Conservation (phyloP, 2,113 vertebrate genomes). For the Rhizomys pruinosus region DNA sequence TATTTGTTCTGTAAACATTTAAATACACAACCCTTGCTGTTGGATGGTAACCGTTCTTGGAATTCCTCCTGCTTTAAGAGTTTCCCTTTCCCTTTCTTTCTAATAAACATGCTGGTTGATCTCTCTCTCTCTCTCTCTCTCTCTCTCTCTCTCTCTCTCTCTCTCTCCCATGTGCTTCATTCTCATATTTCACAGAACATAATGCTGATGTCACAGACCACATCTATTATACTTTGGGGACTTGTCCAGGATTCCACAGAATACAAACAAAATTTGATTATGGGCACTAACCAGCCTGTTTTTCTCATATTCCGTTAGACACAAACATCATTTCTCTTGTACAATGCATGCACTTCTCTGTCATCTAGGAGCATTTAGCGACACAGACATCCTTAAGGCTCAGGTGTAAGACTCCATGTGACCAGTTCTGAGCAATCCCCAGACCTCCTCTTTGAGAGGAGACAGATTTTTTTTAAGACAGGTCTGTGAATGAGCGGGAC, state of each 20-base stretch:
- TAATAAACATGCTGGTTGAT: too few species aligned
- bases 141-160: too few species aligned
- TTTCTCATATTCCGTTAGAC: neutral
- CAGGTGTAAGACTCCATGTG: neutral
- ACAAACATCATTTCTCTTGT: neutral
- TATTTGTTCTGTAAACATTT: neutral
- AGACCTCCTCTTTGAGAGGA: neutral
- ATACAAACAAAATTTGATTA: too few species aligned
- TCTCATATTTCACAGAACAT: neutral
- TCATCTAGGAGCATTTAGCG: neutral
- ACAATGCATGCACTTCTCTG: neutral
- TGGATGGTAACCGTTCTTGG: neutral
- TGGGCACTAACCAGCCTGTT: neutral
- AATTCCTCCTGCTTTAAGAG: neutral
- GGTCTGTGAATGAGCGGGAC: neutral
- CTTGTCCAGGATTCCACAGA: neutral
- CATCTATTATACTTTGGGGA: neutral
- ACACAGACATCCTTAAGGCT: neutral
- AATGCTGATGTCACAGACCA: too few species aligned
- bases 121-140: too few species aligned
- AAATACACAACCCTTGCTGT: neutral
- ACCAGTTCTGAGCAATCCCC: too few species aligned
- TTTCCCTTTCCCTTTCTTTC: neutral
- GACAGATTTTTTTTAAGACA: neutral
- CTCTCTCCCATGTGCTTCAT: too few species aligned